Percentiles rank a stretch among this genome's conserved stretches.
Evolutionary conservation across 2,113 vertebrate species (phyloP).

Genomic region (Mus spicilegus): DNA sequence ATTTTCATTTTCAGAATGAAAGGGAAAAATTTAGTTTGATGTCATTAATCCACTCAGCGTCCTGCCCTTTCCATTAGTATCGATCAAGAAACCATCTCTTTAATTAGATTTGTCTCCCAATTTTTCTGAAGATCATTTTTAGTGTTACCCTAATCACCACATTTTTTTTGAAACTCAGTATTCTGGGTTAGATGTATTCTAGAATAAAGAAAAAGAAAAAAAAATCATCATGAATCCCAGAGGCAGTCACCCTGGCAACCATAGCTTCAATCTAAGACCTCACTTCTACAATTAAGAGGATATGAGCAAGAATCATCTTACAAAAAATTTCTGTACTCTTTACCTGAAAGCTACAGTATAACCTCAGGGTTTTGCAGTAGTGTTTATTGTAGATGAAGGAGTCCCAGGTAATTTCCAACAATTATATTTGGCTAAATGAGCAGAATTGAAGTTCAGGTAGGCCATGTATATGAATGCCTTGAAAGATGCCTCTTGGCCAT

Average conservation of each 20-base stretch:
- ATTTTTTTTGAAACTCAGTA: constrained; percentile 9
- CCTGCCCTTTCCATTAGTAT: not conserved
- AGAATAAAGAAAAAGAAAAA: constrained; percentile 9
- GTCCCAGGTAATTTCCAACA: constrained; percentile 58
- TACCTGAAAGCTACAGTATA: constrained; percentile 39
- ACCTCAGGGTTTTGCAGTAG: constrained; percentile 68
- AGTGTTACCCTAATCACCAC: not conserved
- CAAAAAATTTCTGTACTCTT: not conserved
- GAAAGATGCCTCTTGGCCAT: constrained; percentile 49
- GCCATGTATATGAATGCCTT: constrained; percentile 36
- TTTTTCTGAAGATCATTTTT: not conserved
- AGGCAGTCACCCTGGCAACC: not conserved
- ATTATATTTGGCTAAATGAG: constrained; percentile 61
- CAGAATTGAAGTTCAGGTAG: constrained; percentile 32
- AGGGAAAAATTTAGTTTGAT: not conserved
- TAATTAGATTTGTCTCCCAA: not conserved
- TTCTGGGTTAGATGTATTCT: not conserved
- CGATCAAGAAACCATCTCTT: not conserved
- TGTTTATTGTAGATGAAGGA: constrained; percentile 21
- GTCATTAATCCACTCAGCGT: not conserved
- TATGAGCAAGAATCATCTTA: constrained; percentile 39
- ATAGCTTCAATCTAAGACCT: constrained; percentile 50
- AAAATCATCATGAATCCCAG: constrained; percentile 49
- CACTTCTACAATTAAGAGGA: constrained; percentile 65
- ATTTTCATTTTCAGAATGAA: constrained; percentile 39